These are phyloP conservation scores for Arothron firmamentum DNA, from an alignment of 2,113 vertebrate species.

Conservation along the genomic window DNA sequence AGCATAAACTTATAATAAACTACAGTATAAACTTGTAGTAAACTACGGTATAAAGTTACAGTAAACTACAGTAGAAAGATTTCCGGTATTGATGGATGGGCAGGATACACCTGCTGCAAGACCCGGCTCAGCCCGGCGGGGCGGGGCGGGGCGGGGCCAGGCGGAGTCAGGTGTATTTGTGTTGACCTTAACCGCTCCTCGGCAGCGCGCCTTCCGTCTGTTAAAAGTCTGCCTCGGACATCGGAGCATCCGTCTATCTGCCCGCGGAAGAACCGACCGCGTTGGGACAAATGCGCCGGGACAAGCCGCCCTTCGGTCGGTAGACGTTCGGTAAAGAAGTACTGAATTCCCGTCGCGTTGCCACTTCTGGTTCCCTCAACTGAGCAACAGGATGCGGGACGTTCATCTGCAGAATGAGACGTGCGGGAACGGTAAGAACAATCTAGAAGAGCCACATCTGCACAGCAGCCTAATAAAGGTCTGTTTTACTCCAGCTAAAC, in stretches of 20 bases:
- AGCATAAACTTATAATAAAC: too few species aligned
- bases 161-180: not conserved
- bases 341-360: too few species aligned
- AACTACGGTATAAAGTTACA: too few species aligned
- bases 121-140: not conserved
- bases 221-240: too few species aligned
- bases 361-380: not conserved
- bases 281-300: not conserved
- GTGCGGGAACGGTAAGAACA: slow-evolving; percentile 57
- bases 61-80: too few species aligned
- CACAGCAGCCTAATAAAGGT: too few species aligned
- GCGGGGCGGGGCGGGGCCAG: slow-evolving; percentile 6
- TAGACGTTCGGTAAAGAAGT: not conserved
- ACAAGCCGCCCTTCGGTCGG: not conserved
- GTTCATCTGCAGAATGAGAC: slow-evolving; percentile 43
- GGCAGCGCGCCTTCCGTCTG: not conserved
- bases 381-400: slow-evolving; percentile 48
- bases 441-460: too few species aligned
- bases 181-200: not conserved
- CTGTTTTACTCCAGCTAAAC: too few species aligned
- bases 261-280: not conserved
- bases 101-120: slow-evolving; percentile 1
- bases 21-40: too few species aligned
- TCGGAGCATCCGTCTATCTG: not conserved
- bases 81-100: not conserved